Conservation (phyloP, 2,888 invertebrate species). For the Oscheius myriophilus region DNA sequence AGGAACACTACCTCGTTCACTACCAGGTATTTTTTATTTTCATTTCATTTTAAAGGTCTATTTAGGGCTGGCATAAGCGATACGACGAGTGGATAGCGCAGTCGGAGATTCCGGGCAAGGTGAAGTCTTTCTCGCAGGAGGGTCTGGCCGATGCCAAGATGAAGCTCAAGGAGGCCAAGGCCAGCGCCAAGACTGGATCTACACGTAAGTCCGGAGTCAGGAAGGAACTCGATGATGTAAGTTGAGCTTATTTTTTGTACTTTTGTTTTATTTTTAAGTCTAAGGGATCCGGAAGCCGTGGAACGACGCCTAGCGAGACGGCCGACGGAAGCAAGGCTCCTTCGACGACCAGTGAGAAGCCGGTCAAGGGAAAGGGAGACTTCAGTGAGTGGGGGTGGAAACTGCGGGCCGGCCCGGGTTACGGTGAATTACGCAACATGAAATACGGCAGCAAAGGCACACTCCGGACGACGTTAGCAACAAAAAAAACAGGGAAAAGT, state of each 20-base stretch:
- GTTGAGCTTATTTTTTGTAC: no score
- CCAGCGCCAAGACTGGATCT: constrained; percentile 1
- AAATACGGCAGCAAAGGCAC: no score
- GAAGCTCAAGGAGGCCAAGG: constrained; percentile 12
- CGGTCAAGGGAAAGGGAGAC: background rate
- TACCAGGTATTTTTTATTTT: constrained; percentile 26
- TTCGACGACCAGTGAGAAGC: constrained; percentile 9
- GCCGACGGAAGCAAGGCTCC: constrained; percentile 23
- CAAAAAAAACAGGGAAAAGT: no score
- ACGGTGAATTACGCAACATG: no score
- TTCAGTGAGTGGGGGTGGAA: no score
- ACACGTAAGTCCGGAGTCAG: background rate
- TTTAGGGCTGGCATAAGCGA: constrained; percentile 39
- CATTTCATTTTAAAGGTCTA: background rate
- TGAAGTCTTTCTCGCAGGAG: constrained; percentile 16
- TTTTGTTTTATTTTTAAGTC: no score
- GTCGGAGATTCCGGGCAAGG: background rate
- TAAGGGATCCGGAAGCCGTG: constrained; percentile 16
- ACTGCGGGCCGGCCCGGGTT: no score
- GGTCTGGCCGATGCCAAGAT: constrained; percentile 9
- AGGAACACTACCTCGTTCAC: constrained; percentile 33
- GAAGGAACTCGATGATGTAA: no score
- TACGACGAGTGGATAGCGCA: constrained; percentile 34
- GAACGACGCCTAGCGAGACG: constrained; percentile 18
- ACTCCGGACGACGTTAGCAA: no score